A percentile compares a stretch with the other conserved stretches of the same genome.
phyloP scores from a whole-genome alignment of 2,797 vertebrate species.

The Smutsia gigantea region DNA sequence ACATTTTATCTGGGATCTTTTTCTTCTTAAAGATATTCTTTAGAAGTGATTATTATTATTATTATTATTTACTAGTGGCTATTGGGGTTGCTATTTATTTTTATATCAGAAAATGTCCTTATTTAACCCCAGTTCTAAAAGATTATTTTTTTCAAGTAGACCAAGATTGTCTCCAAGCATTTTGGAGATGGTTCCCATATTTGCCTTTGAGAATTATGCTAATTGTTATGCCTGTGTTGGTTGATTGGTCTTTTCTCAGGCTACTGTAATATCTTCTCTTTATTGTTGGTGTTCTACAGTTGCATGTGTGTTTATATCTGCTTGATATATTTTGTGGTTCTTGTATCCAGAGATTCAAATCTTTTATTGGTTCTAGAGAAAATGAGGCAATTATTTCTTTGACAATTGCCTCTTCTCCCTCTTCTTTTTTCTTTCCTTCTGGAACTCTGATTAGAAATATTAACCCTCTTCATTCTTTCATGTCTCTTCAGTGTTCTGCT shows the following conservation, averaged over 20 bases:
- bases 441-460: not conserved
- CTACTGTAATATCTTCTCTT: not conserved
- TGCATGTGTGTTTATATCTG: not conserved
- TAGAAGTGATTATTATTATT: not conserved
- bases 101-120: not conserved
- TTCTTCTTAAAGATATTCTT: not conserved
- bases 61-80: not conserved
- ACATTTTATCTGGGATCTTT: not conserved
- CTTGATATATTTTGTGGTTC: not conserved
- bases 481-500: not conserved
- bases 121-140: not conserved
- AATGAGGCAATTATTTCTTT: not conserved
- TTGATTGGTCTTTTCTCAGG: not conserved
- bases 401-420: not conserved
- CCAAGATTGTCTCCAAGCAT: not conserved
- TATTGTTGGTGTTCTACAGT: not conserved
- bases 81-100: not conserved
- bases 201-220: conserved; percentile 11
- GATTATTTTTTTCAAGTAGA: not conserved
- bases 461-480: not conserved
- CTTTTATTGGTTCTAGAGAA: not conserved
- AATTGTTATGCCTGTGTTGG: not conserved
- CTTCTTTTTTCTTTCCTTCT: not conserved
- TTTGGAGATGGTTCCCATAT: conserved; percentile 20
- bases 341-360: not conserved